Percentiles rank a stretch among this genome's conserved stretches.
Conservation (phyloP, 2,888 invertebrate genomes). For the Sinelater perroti region DNA sequence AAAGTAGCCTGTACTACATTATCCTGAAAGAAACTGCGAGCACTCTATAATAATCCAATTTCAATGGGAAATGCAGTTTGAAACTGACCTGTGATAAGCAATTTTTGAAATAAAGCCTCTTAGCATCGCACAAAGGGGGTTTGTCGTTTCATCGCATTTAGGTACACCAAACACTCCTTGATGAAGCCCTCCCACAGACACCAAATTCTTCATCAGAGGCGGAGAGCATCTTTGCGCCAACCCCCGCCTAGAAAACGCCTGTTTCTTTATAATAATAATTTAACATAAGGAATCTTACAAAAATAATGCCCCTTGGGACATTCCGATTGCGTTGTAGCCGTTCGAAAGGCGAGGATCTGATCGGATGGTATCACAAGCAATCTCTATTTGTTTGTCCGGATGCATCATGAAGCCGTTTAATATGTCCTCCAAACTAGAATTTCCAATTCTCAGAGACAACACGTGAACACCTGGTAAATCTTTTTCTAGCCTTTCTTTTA, state of each 20-base stretch:
- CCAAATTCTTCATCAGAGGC: constrained; percentile 85
- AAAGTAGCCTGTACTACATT: constrained; percentile 92
- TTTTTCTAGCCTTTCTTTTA: background rate
- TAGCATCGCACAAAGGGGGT: constrained; percentile 68
- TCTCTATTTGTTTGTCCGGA: constrained; percentile 77
- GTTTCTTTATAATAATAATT: background rate
- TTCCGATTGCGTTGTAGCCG: constrained; percentile 97
- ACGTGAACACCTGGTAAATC: constrained; percentile 79
- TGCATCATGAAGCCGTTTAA: constrained; percentile 83
- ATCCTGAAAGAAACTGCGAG: constrained; percentile 75
- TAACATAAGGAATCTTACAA: constrained; percentile 69
- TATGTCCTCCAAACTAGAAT: constrained; percentile 1
- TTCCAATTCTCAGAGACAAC: constrained; percentile 76
- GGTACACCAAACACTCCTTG: constrained; percentile 96
- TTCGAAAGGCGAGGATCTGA: constrained; percentile 72
- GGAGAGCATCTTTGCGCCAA: constrained; percentile 90
- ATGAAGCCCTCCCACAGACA: constrained; percentile 95
- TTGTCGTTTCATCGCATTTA: constrained; percentile 77
- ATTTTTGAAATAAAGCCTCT: constrained; percentile 6
- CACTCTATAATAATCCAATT: background rate
- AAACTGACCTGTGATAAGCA: constrained; percentile 16
- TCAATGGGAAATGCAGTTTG: background rate
- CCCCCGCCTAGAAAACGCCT: constrained; percentile 81
- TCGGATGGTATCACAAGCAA: constrained; percentile 78
- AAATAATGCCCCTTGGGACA: constrained; percentile 97